Evolutionary conservation across 2,888 invertebrate species (phyloP), one percentile per base, ranked within the genome.

Genomic region (Drosophila mulleri): DNA sequence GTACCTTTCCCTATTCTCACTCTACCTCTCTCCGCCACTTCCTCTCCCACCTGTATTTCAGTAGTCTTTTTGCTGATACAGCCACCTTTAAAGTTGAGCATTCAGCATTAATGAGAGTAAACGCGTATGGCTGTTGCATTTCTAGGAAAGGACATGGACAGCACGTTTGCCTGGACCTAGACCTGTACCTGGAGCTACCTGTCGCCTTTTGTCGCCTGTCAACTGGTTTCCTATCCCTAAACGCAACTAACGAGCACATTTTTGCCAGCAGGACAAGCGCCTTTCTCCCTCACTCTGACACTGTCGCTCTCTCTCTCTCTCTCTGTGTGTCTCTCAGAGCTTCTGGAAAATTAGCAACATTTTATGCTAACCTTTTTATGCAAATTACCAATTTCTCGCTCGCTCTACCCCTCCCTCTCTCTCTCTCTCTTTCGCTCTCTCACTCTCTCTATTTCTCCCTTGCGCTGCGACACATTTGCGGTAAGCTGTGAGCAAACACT

Each of bases 361-460:
- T 82, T 80, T 67, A 71, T 74, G 82, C 66, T 74, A 81, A 89
- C 87, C 87, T 89, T 90, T 90, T 90, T 89, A 90, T 90, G 87
- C 83, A 87, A 87, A 87, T 90, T 79, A 73, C 77, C 60, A 63
- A 61, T 64, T 35, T 32, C 70, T 65, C 29, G 16, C 20, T 6
- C 23, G 20, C 26, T 45, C 12, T 37, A 37, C 14, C 9, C 26
- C 9, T 0, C 16, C n/a, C n/a, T 16, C 14, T 9, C 32, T 12
- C 14, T 12, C 20, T 1, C 42, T 42, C 54, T 32, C 35, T 26
- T 16, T 39, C 7, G 47, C 52, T 26, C n/a, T 39, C 16, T 14
- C 26, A 6, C 26, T 32, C 14, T 37, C 37, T 42, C n/a, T 26
- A 62, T 37, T 6, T 26, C 26, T 26, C 26, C 23, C 23, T 23